Evolutionary conservation across 2,888 invertebrate species (phyloP).

Genomic region (Antheraea assamensis): DNA sequence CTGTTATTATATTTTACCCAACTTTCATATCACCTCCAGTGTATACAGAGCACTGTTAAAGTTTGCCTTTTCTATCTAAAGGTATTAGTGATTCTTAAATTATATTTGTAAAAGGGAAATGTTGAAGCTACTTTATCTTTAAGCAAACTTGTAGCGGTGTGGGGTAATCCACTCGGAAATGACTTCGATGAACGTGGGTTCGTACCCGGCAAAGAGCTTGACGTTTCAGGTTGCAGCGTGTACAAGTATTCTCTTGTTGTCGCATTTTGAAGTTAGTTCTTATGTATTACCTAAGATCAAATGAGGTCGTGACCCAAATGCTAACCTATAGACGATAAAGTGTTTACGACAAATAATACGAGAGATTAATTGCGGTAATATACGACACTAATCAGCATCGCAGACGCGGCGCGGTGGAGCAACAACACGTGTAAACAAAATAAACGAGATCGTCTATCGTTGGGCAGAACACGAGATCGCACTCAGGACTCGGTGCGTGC

Average conservation of each 20-base stretch:
- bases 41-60: not conserved
- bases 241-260: too few relatives aligned
- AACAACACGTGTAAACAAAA: conserved; percentile 59
- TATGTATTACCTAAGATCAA: too few relatives aligned
- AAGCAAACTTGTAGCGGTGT: too few relatives aligned
- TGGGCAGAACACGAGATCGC: conserved; percentile 65
- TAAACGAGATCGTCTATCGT: conserved; percentile 49
- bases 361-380: not conserved
- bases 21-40: not conserved
- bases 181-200: too few relatives aligned
- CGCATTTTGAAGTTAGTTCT: too few relatives aligned
- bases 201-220: too few relatives aligned
- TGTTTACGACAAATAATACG: not conserved
- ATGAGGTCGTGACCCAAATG: too few relatives aligned
- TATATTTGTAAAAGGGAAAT: too few relatives aligned
- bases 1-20: not conserved
- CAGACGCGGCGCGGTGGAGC: conserved; percentile 49
- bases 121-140: too few relatives aligned
- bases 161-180: too few relatives aligned
- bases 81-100: not conserved
- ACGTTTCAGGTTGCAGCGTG: too few relatives aligned
- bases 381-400: conserved; percentile 36
- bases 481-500: conserved; percentile 62
- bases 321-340: not conserved
- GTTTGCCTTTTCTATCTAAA: not conserved